Evolutionary conservation across 2,113 vertebrate genomes (phyloP).

Genomic region (Lontra canadensis): DNA sequence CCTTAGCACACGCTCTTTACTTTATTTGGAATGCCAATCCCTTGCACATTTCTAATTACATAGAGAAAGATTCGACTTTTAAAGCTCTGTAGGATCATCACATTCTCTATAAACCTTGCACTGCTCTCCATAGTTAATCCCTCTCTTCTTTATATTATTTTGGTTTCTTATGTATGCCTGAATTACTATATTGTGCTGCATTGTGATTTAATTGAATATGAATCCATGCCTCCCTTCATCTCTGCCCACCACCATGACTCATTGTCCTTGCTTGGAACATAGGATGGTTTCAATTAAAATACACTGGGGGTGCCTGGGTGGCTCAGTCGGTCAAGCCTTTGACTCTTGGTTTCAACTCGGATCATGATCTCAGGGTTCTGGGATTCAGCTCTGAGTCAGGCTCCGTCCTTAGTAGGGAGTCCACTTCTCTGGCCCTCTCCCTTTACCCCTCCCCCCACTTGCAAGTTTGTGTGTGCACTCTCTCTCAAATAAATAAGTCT

Average conservation of each 20-base stretch:
- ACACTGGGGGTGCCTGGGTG: background rate
- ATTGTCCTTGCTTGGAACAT: background rate
- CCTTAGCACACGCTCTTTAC: background rate
- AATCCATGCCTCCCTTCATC: background rate
- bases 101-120: background rate
- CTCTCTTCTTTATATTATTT: background rate
- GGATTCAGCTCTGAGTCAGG: background rate
- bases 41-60: background rate
- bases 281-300: background rate
- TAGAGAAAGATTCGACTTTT: background rate
- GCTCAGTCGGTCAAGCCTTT: background rate
- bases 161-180: background rate
- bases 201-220: background rate
- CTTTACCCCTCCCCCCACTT: background rate
- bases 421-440: background rate
- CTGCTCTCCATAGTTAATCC: background rate
- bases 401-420: background rate
- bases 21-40: background rate
- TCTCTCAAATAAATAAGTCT: background rate
- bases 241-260: background rate
- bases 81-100: background rate
- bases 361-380: background rate
- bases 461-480: rapidly evolving
- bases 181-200: background rate
- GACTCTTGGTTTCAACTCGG: background rate